Evolutionary conservation across 2,888 invertebrate species (phyloP).

Genomic region (Sinhomidia bicolor): DNA sequence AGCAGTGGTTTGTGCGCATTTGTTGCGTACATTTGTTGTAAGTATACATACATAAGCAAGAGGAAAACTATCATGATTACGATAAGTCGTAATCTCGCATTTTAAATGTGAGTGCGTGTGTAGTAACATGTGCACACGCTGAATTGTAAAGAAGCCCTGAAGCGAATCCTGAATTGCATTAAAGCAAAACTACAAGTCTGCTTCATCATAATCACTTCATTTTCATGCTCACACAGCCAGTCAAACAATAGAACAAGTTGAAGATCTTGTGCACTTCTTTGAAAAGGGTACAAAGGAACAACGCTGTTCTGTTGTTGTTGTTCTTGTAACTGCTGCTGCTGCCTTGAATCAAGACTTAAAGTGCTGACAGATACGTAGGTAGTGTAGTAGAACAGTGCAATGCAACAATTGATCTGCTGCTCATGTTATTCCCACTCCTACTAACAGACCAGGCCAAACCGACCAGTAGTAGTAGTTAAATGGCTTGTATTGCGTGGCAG

Average conservation of each 20-base stretch:
- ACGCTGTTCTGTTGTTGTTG: background rate
- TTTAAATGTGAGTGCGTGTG: constrained; percentile 18
- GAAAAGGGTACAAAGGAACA: background rate
- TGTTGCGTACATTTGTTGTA: background rate
- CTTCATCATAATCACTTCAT: constrained; percentile 14
- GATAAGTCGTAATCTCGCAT: background rate
- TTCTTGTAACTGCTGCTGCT: background rate
- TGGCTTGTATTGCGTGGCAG: background rate
- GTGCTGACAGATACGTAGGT: no score
- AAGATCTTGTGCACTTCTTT: constrained; percentile 21
- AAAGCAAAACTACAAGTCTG: background rate
- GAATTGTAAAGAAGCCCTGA: background rate
- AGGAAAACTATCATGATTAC: constrained; percentile 3
- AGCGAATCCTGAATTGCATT: constrained; percentile 27
- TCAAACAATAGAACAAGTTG: background rate
- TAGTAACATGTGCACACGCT: background rate
- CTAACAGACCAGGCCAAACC: background rate
- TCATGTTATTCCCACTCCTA: background rate
- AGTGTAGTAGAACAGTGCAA: background rate
- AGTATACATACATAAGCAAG: background rate
- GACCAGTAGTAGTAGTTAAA: background rate
- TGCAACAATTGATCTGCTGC: background rate
- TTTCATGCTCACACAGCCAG: constrained; percentile 41
- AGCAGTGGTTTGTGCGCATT: background rate
- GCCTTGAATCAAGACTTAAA: constrained; percentile 14